Base-by-base conservation (phyloP, 2,113 vertebrate genomes). In the Oreocharis arfaki region DNA sequence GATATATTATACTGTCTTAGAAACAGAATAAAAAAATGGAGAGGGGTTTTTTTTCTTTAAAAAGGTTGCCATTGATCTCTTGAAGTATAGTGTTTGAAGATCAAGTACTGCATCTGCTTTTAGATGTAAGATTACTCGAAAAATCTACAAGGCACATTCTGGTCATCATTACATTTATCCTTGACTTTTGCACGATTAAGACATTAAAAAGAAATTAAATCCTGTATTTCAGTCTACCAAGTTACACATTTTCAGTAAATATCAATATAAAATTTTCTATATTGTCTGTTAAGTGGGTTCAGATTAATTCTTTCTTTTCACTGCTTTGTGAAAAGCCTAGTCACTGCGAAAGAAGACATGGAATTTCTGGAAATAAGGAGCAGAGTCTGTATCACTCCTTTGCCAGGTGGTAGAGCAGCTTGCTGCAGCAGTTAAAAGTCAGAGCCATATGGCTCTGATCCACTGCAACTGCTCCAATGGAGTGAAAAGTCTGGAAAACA, bases 371-470 rank as follows among this genome's bases (percentile, higher is more conserved):
- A 95, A 96, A 89, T 94, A 89, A 95, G 89, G 79, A 96, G 76
- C 79, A 87, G 84, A 86, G 59, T 80, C 85, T 92, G 90, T 35
- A 80, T 55, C 86, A 74, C 76, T 96, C 93, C 95, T 96, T 93
- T 18, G 30, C 95, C 97, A 97, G 96, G 96, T 97, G 96, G 96
- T 94, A 95, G 55, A 95, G 93, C 97, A 97, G 97, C 96, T 97
- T 97, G 97, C 56, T 96, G 89, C 89, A 96, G 89, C 96, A 97
- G 94, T 97, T 97, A 95, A 97, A 97, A 97, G 93, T 93, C 85
- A 87, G 89, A 94, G 93, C 97, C 96, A 96, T 97, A 97, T 97
- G 97, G 92, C 96, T 95, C 78, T 95, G 93, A 96, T 96, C 95
- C 92, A 89, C 71, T 96, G 94, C 91, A 97, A 96, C 95, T 96